phyloP scores from a whole-genome alignment of 2,888 invertebrate species.

The Scelioninae gen. 1 region DNA sequence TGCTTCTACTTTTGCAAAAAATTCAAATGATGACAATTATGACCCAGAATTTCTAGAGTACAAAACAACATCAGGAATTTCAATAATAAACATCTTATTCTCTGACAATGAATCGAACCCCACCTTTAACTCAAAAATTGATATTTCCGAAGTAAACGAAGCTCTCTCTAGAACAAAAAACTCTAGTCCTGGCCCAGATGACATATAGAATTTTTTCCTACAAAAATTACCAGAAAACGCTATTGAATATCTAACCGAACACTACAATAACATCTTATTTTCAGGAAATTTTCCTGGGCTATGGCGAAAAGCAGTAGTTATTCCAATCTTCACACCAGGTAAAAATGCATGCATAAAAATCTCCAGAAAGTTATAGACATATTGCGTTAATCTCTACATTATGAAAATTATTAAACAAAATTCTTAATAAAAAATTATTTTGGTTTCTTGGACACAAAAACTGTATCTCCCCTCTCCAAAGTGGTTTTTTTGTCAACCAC shows the following conservation, averaged over 20 bases:
- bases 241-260: neutral
- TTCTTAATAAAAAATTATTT: neutral
- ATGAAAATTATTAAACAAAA: neutral
- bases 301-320: neutral
- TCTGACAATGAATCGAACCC: neutral
- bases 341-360: neutral
- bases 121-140: neutral
- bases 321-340: neutral
- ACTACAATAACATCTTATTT: neutral
- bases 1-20: slow-evolving; percentile 30
- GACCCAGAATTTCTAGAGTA: slow-evolving; percentile 9
- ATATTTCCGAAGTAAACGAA: neutral
- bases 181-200: slow-evolving; percentile 63
- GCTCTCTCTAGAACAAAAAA: slow-evolving; percentile 22
- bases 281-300: neutral
- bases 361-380: neutral
- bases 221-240: neutral
- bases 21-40: slow-evolving; percentile 52
- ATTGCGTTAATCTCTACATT: neutral
- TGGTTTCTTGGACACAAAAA: slow-evolving; percentile 33
- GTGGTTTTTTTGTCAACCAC: slow-evolving; percentile 45
- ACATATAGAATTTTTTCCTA: neutral
- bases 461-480: slow-evolving; percentile 37
- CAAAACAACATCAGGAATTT: slow-evolving; percentile 3
- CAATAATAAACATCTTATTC: neutral